Evolutionary conservation across 2,888 invertebrate species (phyloP), one percentile per base, ranked within the genome.

Genomic region (Synanthedon andrenaeformis): DNA sequence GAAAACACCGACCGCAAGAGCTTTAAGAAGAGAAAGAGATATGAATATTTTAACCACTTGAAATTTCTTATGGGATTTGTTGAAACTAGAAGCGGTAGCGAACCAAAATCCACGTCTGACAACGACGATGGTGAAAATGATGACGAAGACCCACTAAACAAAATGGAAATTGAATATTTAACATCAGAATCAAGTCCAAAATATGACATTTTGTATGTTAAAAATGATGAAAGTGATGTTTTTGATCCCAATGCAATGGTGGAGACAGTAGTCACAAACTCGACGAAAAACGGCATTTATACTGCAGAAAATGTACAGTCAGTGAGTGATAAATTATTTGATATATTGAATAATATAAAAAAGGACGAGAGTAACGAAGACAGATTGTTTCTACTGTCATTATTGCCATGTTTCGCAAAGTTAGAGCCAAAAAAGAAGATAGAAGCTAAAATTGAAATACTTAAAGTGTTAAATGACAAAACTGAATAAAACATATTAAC

Each of bases 381-480:
- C 28, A 73, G 67, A 23, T 76, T 78, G 52, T 80, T 81, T 48
- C 66, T 77, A 56, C 35, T 79, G 17, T 80, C 80, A 1, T 54
- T 81, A 12, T 65, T 79, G 35, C 75, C 76, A 0, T 70, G 72
- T 53, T 75, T 79, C 55, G 72, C 68, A 53, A 75, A 74, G 53
- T 55, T 81, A 2, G 64, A 62, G n/a, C 67, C 67, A 17, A 72
- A 65, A 49, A 70, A 74, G 56, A 80, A 76, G 59, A 72, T 76
- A 55, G 74, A 76, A 53, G 81, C 78, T 0, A 74, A 70, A 42
- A 79, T 81, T 54, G 74, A 71, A 57, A 74, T 81, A 51, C 60
- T 80, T 28, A 74, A 72, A 53, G 67, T 74, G 3, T 58, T 81
- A 45, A 70, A 72, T 52, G 56, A 54, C 41, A 53, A 57, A 45